These are phyloP conservation scores for Romanogobio albipinnatus DNA, from an alignment of 2,113 vertebrate species.

Conservation along the genomic window DNA sequence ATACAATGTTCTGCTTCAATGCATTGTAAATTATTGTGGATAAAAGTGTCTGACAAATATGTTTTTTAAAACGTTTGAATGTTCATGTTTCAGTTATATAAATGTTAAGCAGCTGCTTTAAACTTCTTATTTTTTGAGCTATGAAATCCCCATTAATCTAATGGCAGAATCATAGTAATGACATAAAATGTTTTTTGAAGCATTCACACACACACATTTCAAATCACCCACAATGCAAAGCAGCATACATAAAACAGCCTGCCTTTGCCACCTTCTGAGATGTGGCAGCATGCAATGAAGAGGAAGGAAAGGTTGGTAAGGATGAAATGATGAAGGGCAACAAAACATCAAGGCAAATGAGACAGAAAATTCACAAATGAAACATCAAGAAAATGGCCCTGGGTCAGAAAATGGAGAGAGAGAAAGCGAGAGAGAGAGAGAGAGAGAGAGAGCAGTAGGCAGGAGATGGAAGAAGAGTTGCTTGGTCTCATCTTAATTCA, in stretches of 20 bases:
- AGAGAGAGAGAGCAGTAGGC: neutral
- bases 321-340: constrained; percentile 38
- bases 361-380: constrained; percentile 40
- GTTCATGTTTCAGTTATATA: neutral
- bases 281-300: neutral
- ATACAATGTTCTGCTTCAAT: neutral
- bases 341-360: constrained; percentile 32
- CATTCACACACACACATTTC: neutral
- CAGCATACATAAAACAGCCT: constrained; percentile 31
- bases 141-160: constrained; percentile 9
- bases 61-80: neutral
- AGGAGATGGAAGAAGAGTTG: constrained; percentile 44
- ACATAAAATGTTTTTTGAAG: constrained; percentile 17
- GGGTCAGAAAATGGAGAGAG: constrained; percentile 14
- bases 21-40: too few relatives aligned
- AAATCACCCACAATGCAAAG: neutral
- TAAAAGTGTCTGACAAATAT: neutral
- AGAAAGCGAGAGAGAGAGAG: neutral
- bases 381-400: constrained; percentile 6
- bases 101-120: neutral
- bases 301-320: constrained; percentile 27
- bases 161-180: constrained; percentile 34
- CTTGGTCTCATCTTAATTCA: constrained; percentile 42
- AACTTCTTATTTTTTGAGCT: neutral
- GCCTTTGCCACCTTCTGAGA: neutral